Evolutionary conservation across 2,113 vertebrate genomes (phyloP).

Genomic region (Crypturellus undulatus): DNA sequence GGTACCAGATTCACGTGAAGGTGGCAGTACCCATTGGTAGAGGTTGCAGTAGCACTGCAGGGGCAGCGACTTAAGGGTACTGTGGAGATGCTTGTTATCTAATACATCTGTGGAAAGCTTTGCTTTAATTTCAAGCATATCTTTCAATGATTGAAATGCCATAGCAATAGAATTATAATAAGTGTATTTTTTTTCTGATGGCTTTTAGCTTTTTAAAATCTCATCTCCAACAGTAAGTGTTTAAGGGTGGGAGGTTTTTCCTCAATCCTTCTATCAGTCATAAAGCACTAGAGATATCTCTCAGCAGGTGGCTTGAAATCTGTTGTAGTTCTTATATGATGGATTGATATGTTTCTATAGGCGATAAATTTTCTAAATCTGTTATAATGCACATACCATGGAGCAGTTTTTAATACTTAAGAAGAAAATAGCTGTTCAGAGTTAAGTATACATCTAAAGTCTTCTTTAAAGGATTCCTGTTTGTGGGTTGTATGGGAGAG

Average conservation of each 20-base stretch:
- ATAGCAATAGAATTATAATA: background rate
- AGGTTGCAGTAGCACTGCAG: background rate
- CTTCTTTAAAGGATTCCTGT: background rate
- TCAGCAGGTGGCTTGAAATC: conserved; percentile 2
- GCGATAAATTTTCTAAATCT: background rate
- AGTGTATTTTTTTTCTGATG: background rate
- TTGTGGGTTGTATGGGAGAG: background rate
- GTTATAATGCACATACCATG: background rate
- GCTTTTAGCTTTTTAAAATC: background rate
- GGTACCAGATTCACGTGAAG: background rate
- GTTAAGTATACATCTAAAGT: background rate
- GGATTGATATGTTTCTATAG: conserved; percentile 12
- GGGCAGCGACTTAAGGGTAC: background rate
- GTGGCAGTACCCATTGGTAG: background rate
- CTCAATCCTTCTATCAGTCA: background rate
- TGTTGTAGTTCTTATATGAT: background rate
- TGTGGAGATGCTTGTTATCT: background rate
- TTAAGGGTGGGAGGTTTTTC: background rate
- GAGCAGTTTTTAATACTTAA: background rate
- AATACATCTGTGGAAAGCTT: background rate
- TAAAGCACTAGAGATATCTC: background rate
- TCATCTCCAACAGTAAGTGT: background rate
- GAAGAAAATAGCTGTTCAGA: too few relatives aligned
- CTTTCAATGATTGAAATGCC: background rate
- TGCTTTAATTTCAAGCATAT: background rate